A percentile compares a stretch with the other conserved stretches of the same genome.
Conservation (phyloP, 1,140 invertebrate genomes). For the Meloidogyne chitwoodi region DNA sequence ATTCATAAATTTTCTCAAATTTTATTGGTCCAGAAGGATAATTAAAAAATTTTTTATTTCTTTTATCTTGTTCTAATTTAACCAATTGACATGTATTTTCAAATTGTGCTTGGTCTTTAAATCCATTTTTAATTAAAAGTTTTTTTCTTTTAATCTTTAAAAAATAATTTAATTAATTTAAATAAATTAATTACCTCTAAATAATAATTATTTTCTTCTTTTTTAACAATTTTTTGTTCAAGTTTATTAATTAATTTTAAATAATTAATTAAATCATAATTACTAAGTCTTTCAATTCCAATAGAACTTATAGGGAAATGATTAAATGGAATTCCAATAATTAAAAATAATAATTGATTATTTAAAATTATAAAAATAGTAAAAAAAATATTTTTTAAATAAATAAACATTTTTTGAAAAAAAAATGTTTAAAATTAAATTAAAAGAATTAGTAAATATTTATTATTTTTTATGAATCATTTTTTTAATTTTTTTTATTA, state of each 20-base stretch:
- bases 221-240: neutral
- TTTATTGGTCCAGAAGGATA: neutral
- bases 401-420: neutral
- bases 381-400: neutral
- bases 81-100: conserved; percentile 1
- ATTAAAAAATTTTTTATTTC: neutral
- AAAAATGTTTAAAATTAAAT: neutral
- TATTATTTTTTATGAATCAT: no score
- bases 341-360: neutral
- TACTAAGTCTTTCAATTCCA: conserved; percentile 9
- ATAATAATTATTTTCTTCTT: no score
- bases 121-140: conserved; percentile 15
- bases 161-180: neutral
- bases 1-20: neutral
- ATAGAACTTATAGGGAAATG: neutral
- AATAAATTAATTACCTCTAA: neutral
- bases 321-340: neutral
- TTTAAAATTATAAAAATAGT: conserved; percentile 1
- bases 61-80: neutral
- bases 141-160: neutral
- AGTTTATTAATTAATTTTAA: neutral
- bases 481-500: no score
- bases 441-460: no score
- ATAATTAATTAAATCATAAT: neutral
- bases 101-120: conserved; percentile 11